Evolutionary conservation across 2,888 invertebrate species (phyloP).

Genomic region (Zhuqinia jingwanae): DNA sequence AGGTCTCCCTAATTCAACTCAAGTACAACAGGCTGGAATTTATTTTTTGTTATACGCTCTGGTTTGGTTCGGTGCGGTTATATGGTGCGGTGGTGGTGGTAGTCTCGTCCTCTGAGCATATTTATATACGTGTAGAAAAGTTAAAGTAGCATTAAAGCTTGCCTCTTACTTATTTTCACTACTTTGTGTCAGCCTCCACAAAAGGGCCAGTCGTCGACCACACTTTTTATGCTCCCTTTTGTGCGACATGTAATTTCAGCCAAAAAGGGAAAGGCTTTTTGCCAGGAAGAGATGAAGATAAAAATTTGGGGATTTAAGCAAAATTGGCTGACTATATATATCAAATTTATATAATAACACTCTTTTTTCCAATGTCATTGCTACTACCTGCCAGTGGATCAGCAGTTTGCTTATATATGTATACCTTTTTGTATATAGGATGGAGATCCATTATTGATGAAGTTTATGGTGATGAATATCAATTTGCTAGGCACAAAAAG

Average conservation of each 20-base stretch:
- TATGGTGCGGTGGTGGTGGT: slow-evolving; percentile 37
- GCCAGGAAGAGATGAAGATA: slow-evolving; percentile 50
- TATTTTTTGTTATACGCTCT: slow-evolving; percentile 37
- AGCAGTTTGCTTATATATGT: not conserved
- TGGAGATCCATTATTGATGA: not conserved
- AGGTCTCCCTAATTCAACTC: slow-evolving; percentile 69
- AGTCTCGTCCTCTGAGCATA: not conserved
- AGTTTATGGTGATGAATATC: slow-evolving; percentile 72
- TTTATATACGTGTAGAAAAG: slow-evolving; percentile 52
- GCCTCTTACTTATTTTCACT: slow-evolving; percentile 60
- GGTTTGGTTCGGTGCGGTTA: no score
- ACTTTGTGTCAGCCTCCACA: slow-evolving; percentile 24
- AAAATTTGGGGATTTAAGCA: slow-evolving; percentile 9
- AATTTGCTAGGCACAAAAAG: slow-evolving; percentile 76
- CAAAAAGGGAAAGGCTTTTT: slow-evolving; percentile 28
- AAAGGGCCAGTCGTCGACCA: not conserved
- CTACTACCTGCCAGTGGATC: not conserved
- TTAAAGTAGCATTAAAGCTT: slow-evolving; percentile 62
- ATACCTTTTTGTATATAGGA: not conserved
- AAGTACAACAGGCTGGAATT: slow-evolving; percentile 70
- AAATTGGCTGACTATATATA: no score
- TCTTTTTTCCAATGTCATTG: not conserved
- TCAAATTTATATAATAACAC: not conserved
- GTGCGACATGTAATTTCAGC: slow-evolving; percentile 22
- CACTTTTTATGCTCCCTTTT: slow-evolving; percentile 1